Conservation (phyloP, 2,888 invertebrate species). For the Orthonevra nobilis region DNA sequence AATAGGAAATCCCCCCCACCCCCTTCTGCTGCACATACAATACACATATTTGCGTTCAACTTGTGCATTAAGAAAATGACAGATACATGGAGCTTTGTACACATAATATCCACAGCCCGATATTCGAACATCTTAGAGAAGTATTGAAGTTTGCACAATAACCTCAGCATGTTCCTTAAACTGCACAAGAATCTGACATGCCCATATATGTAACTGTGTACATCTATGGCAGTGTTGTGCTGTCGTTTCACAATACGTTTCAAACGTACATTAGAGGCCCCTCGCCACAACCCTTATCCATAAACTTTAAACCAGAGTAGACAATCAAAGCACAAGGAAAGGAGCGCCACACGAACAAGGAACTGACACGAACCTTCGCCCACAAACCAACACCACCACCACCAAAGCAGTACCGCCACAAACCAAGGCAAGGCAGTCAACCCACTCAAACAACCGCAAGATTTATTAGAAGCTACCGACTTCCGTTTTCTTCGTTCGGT, state of each 20-base stretch:
- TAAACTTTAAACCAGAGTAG: not conserved
- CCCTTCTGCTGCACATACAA: not conserved
- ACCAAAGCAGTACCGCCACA: too few relatives aligned
- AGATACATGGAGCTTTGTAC: constrained; percentile 62
- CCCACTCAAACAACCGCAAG: constrained; percentile 60
- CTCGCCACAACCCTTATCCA: not conserved
- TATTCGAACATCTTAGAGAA: constrained; percentile 55
- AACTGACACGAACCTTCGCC: constrained; percentile 58
- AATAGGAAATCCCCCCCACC: too few relatives aligned
- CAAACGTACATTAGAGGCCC: not conserved
- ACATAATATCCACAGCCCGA: constrained; percentile 53
- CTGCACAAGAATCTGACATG: constrained; percentile 14
- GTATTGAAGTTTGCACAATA: constrained; percentile 50
- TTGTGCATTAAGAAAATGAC: constrained; percentile 67
- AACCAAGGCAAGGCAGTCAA: too few relatives aligned
- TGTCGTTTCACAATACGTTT: constrained; percentile 31
- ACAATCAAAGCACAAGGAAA: constrained; percentile 21
- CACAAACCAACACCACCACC: constrained; percentile 20
- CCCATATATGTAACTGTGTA: not conserved
- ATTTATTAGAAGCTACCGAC: constrained; percentile 65
- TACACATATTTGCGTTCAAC: constrained; percentile 41
- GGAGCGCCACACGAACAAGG: constrained; percentile 51
- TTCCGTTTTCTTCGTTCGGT: constrained; percentile 64
- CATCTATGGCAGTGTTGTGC: too few relatives aligned
- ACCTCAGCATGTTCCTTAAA: constrained; percentile 55